Percentiles rank a stretch among this genome's conserved stretches.
Evolutionary conservation across 2,888 invertebrate species (phyloP).

Genomic region (Acronicta leporina): DNA sequence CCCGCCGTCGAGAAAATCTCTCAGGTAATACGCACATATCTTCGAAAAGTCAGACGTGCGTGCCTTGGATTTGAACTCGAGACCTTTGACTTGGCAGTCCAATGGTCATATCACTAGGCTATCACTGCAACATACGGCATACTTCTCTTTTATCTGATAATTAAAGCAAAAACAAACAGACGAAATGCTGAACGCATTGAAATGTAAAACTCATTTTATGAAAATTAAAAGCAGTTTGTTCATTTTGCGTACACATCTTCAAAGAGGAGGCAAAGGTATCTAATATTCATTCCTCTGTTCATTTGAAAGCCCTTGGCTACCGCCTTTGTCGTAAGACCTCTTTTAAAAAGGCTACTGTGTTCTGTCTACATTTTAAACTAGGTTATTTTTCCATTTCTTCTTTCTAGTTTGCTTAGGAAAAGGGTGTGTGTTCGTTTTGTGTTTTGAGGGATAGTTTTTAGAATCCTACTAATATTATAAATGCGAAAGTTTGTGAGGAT

Average conservation of each 20-base stretch:
- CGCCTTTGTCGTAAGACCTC: constrained; percentile 27
- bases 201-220: constrained; percentile 24
- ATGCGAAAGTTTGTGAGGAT: too few relatives aligned
- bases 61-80: too few relatives aligned
- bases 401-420: constrained; percentile 59
- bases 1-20: too few relatives aligned
- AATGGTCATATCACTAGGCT: too few relatives aligned
- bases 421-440: constrained; percentile 32
- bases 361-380: constrained; percentile 61
- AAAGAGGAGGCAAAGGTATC: constrained; percentile 34
- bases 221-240: constrained; percentile 31
- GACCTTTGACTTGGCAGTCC: too few relatives aligned
- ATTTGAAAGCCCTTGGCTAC: constrained; percentile 34
- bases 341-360: constrained; percentile 23
- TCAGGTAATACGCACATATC: too few relatives aligned
- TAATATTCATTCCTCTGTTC: constrained; percentile 41
- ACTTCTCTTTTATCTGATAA: too few relatives aligned
- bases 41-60: too few relatives aligned
- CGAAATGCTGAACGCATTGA: constrained; percentile 5
- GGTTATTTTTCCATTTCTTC: constrained; percentile 72
- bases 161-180: too few relatives aligned
- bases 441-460: constrained; percentile 10
- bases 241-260: constrained; percentile 22
- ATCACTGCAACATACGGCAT: too few relatives aligned
- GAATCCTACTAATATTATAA: too few relatives aligned